Evolutionary conservation across 1,140 invertebrate species (phyloP).

Genomic region (Zaprionus africanus): DNA sequence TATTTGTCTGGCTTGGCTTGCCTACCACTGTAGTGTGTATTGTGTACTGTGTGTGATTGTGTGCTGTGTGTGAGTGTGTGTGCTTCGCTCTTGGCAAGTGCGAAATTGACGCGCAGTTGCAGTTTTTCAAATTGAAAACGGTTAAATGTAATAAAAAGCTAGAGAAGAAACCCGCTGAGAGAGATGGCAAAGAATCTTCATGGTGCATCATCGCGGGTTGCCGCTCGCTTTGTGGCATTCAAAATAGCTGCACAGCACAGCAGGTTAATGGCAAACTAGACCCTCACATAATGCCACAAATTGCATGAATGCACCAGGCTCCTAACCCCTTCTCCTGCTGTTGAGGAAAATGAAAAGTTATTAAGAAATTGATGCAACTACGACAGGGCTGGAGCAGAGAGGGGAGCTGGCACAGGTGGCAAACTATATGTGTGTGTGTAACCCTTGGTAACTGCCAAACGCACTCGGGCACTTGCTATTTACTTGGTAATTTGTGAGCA

Average conservation of each 20-base stretch:
- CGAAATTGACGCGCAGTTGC: slow-evolving; percentile 60
- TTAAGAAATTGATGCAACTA: slow-evolving; percentile 76
- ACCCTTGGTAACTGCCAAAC: slow-evolving; percentile 69
- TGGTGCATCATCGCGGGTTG: not conserved
- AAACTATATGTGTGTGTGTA: slow-evolving; percentile 17
- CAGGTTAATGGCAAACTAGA: slow-evolving; percentile 76
- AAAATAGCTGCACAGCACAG: slow-evolving; percentile 48
- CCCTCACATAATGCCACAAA: slow-evolving; percentile 81
- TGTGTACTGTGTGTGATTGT: slow-evolving; percentile 6
- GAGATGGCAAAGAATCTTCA: not conserved
- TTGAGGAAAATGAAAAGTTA: slow-evolving; percentile 61
- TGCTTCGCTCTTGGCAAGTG: slow-evolving; percentile 56
- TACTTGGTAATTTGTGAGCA: slow-evolving; percentile 52
- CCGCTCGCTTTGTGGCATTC: slow-evolving; percentile 41
- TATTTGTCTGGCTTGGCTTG: slow-evolving; percentile 19
- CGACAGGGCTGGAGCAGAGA: not conserved
- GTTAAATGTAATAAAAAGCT: slow-evolving; percentile 58
- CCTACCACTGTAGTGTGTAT: not conserved
- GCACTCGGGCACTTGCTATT: slow-evolving; percentile 58
- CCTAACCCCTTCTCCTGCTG: not conserved
- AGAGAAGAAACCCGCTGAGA: not conserved
- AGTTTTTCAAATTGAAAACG: slow-evolving; percentile 53
- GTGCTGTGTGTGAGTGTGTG: slow-evolving; percentile 40
- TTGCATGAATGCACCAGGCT: slow-evolving; percentile 56
- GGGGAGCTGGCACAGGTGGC: not conserved